These are phyloP conservation scores for Drosophila nigromelanica DNA, from an alignment of 1,140 invertebrate genomes.

Conservation along the genomic window DNA sequence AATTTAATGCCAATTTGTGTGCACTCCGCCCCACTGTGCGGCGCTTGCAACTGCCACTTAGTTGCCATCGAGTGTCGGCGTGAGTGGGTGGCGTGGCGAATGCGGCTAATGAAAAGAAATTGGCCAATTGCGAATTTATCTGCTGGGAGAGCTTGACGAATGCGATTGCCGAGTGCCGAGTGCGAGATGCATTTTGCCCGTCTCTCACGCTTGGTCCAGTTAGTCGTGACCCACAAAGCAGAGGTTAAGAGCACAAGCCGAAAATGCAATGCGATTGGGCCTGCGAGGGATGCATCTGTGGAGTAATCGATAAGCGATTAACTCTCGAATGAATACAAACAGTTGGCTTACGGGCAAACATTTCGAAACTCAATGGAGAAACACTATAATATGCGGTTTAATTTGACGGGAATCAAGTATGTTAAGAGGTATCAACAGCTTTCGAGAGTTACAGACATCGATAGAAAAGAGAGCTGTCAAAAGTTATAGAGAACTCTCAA, in stretches of 20 bases:
- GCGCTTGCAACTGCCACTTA: slow-evolving; percentile 11
- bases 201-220: slow-evolving; percentile 17
- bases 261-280: neutral
- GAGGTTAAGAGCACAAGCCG: neutral
- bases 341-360: no score
- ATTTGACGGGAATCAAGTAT: neutral
- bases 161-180: slow-evolving; percentile 8
- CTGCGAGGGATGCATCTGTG: neutral
- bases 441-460: neutral
- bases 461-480: no score
- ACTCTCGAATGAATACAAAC: neutral
- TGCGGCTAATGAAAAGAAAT: slow-evolving; percentile 33
- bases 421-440: neutral
- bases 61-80: slow-evolving; percentile 1
- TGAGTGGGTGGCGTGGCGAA: slow-evolving; percentile 13
- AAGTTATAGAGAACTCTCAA: no score
- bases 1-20: no score
- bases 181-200: slow-evolving; percentile 13
- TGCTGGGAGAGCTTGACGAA: slow-evolving; percentile 15
- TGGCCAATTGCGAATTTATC: slow-evolving; percentile 7
- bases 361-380: neutral
- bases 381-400: neutral
- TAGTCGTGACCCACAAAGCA: slow-evolving; percentile 15
- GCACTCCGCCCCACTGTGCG: slow-evolving; percentile 9
- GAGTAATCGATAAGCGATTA: slow-evolving; percentile 5